Evolutionary conservation across 2,888 invertebrate genomes (phyloP).

Genomic region (Syrista parreyssii): DNA sequence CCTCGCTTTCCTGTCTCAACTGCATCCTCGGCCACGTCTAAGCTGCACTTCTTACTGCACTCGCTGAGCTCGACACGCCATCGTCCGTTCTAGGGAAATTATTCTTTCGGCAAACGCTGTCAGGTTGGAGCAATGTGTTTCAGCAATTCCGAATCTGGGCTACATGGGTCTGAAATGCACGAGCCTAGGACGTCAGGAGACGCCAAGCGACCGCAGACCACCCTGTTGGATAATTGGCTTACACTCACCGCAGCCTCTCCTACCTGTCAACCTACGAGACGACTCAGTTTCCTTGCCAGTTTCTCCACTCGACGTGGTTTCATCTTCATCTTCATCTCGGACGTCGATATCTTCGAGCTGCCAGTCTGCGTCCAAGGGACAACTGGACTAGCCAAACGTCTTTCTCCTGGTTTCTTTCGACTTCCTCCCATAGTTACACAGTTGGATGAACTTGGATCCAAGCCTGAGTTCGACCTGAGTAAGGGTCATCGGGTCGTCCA

Average conservation of each 20-base stretch:
- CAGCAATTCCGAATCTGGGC: neutral
- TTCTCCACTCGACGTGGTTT: neutral
- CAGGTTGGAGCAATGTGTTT: neutral
- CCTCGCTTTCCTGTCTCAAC: neutral
- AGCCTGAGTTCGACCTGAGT: neutral
- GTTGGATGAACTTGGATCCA: neutral
- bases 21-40: neutral
- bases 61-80: conserved; percentile 3
- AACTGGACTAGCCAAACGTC: neutral
- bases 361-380: neutral
- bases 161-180: too few relatives aligned
- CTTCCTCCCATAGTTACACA: neutral
- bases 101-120: neutral
- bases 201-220: conserved; percentile 11
- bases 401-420: neutral
- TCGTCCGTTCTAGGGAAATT: conserved; percentile 2
- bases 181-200: neutral
- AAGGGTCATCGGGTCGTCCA: neutral
- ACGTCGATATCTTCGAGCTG: neutral
- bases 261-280: conserved; percentile 39
- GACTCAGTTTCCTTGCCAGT: conserved; percentile 14
- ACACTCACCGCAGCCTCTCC: conserved; percentile 26
- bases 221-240: conserved; percentile 20
- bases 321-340: neutral
- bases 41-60: neutral